A percentile compares a stretch with the other conserved stretches of the same genome.
Conservation (phyloP, 1,140 invertebrate genomes). For the Ditylenchus dipsaci region DNA sequence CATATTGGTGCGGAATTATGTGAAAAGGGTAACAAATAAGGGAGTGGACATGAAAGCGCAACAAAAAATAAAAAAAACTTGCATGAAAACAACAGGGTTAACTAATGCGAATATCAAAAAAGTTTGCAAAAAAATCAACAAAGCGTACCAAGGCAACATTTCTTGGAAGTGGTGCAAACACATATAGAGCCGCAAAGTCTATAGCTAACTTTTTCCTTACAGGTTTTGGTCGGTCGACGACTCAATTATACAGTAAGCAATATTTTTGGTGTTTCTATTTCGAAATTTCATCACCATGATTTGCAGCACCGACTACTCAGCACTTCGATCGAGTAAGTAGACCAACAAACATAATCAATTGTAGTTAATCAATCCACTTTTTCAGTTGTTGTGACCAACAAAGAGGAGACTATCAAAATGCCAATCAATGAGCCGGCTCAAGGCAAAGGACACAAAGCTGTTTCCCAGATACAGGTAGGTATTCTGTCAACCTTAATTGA, state of each 20-base stretch:
- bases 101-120: too few species aligned
- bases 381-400: conserved; percentile 84
- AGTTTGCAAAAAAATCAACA: too few species aligned
- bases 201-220: conserved; percentile 4
- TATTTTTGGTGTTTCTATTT: conserved; percentile 58
- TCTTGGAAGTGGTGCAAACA: too few species aligned
- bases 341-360: background rate
- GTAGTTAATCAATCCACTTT: conserved; percentile 73
- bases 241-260: conserved; percentile 72
- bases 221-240: conserved; percentile 97
- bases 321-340: conserved; percentile 6
- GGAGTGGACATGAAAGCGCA: too few species aligned
- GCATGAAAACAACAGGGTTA: too few species aligned
- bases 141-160: too few species aligned
- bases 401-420: conserved; percentile 95
- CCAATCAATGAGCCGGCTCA: conserved; percentile 95
- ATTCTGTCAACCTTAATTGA: too few species aligned
- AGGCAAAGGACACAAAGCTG: conserved; percentile 76
- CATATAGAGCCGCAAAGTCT: too few species aligned
- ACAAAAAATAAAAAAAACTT: too few species aligned
- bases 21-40: too few species aligned
- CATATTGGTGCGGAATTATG: too few species aligned
- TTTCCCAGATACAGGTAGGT: conserved; percentile 76
- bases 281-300: background rate
- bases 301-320: conserved; percentile 2